A percentile compares a stretch with the other conserved stretches of the same genome.
These are phyloP conservation scores for Etia nguti DNA, from an alignment of 2,113 vertebrate genomes.

Conservation along the genomic window DNA sequence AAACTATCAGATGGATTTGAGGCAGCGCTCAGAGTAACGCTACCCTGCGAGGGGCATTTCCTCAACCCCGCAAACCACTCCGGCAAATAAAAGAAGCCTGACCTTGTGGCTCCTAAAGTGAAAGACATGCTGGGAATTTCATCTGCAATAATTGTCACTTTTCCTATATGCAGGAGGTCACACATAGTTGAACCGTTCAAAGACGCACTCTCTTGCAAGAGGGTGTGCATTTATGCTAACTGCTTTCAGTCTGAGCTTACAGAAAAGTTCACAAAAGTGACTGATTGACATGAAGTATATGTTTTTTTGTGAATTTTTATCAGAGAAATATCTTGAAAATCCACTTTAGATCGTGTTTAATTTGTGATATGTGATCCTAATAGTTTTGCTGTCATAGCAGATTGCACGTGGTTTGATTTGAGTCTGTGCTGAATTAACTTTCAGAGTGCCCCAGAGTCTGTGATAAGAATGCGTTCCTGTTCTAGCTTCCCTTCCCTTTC, in stretches of 20 bases:
- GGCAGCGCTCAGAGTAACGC: neutral
- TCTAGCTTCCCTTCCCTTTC: neutral
- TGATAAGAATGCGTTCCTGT: neutral
- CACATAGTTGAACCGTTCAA: neutral
- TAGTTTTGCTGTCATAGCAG: neutral
- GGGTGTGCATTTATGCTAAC: neutral
- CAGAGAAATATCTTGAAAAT: neutral
- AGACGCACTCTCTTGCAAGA: fast-evolving
- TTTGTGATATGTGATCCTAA: neutral
- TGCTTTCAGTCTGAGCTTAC: neutral
- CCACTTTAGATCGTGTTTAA: neutral
- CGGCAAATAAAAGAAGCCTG: neutral
- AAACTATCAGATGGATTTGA: slow-evolving; percentile 32
- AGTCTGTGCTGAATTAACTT: neutral
- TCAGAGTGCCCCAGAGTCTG: neutral
- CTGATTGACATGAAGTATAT: neutral
- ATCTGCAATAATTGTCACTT: neutral
- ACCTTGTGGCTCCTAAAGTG: neutral
- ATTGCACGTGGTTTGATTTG: neutral
- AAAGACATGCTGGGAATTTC: neutral
- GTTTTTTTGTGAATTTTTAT: neutral
- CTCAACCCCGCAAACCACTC: neutral
- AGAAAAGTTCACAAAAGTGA: neutral
- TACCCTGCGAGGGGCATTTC: slow-evolving; percentile 21
- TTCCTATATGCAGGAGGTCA: neutral